These are phyloP conservation scores for Hirtodrosophila confusa DNA, from an alignment of 2,888 invertebrate species.

Conservation along the genomic window DNA sequence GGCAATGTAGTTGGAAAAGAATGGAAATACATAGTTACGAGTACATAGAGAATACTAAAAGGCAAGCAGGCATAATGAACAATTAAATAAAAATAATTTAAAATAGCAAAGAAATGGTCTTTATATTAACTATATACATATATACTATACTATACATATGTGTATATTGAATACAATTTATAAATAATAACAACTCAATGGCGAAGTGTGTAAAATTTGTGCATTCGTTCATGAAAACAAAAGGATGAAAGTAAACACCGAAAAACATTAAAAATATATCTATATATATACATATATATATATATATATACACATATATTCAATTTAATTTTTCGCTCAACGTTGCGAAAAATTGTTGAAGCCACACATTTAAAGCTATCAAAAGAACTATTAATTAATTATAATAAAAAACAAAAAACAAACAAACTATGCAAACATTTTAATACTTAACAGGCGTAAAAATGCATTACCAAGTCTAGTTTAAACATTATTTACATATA, in stretches of 20 bases:
- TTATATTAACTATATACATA: constrained; percentile 72
- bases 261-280: constrained; percentile 74
- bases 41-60: constrained; percentile 43
- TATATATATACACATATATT: constrained; percentile 57
- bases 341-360: constrained; percentile 58
- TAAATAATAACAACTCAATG: constrained; percentile 76
- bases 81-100: constrained; percentile 60
- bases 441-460: constrained; percentile 64
- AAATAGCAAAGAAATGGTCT: constrained; percentile 75
- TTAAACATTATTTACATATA: constrained; percentile 55
- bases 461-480: constrained; percentile 51
- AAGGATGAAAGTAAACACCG: constrained; percentile 83
- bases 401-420: constrained; percentile 57
- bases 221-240: constrained; percentile 80
- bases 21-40: constrained; percentile 26
- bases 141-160: constrained; percentile 71
- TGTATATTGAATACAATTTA: constrained; percentile 80
- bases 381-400: constrained; percentile 71
- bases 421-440: constrained; percentile 75
- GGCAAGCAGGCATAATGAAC: constrained; percentile 50
- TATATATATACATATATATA: constrained; percentile 57
- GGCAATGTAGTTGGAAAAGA: constrained; percentile 66
- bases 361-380: constrained; percentile 75
- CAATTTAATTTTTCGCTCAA: constrained; percentile 67
- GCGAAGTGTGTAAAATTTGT: constrained; percentile 79